A percentile compares a stretch with the other conserved stretches of the same genome.
Conservation (phyloP, 2,797 vertebrate genomes). For the Scyliorhinus canicula region DNA sequence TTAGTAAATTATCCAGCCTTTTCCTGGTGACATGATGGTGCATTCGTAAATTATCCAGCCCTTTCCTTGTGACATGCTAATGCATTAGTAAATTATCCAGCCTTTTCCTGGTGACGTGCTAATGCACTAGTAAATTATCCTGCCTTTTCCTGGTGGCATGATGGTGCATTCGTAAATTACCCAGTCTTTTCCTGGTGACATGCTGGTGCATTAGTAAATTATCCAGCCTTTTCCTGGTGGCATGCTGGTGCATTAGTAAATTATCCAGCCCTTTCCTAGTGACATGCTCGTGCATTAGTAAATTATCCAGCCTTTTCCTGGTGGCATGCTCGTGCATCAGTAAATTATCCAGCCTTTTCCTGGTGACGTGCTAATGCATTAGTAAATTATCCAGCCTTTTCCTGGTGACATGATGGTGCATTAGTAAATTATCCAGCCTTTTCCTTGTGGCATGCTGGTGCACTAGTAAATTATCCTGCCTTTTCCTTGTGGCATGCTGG, state of each 20-base stretch:
- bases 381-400: neutral
- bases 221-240: neutral
- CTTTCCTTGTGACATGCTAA: neutral
- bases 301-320: neutral
- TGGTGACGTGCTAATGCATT: neutral
- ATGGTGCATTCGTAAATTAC: neutral
- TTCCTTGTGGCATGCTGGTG: neutral
- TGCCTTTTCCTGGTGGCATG: neutral
- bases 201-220: neutral
- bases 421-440: neutral
- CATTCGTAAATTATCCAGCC: neutral
- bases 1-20: neutral
- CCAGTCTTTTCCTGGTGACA: neutral
- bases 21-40: neutral
- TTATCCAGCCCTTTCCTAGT: neutral
- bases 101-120: too few relatives aligned
- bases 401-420: neutral
- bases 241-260: neutral
- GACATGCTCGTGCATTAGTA: neutral
- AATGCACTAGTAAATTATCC: neutral
- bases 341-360: neutral
- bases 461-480: neutral
- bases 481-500: neutral
- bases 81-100: neutral
- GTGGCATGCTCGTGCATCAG: neutral